Conservation (phyloP, 2,113 vertebrate species). For the Neolamprologus fasciatus region DNA sequence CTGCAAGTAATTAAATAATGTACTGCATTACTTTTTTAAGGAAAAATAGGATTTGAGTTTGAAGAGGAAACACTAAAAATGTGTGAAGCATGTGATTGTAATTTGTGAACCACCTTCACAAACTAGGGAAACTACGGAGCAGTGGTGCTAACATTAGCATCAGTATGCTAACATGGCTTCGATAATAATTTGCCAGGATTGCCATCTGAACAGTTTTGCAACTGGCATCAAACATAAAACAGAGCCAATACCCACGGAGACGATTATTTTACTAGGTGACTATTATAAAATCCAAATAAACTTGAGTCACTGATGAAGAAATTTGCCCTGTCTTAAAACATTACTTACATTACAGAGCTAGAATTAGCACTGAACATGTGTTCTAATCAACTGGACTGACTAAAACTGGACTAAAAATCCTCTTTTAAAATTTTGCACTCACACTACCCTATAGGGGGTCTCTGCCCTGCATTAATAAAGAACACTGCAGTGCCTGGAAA, state of each 20-base stretch:
- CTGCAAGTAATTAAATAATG: neutral
- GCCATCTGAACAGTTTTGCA: neutral
- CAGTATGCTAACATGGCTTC: neutral
- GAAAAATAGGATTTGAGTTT: neutral
- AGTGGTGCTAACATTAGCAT: neutral
- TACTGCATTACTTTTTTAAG: neutral
- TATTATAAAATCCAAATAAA: neutral
- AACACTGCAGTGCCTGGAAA: neutral
- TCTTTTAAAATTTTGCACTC: neutral
- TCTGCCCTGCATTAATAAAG: neutral
- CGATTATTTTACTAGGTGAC: neutral
- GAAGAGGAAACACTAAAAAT: neutral
- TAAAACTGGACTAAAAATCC: neutral
- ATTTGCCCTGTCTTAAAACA: neutral
- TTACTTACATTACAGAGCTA: neutral
- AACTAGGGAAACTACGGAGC: neutral
- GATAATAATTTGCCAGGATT: neutral
- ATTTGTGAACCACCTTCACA: neutral
- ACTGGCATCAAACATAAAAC: neutral
- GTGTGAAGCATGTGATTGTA: neutral
- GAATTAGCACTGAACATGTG: neutral
- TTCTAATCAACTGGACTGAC: neutral
- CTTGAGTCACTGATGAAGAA: neutral
- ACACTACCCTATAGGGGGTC: neutral
- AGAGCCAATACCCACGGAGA: neutral